Conservation (phyloP, 2,888 invertebrate species). For the Notocelia uddmanniana region DNA sequence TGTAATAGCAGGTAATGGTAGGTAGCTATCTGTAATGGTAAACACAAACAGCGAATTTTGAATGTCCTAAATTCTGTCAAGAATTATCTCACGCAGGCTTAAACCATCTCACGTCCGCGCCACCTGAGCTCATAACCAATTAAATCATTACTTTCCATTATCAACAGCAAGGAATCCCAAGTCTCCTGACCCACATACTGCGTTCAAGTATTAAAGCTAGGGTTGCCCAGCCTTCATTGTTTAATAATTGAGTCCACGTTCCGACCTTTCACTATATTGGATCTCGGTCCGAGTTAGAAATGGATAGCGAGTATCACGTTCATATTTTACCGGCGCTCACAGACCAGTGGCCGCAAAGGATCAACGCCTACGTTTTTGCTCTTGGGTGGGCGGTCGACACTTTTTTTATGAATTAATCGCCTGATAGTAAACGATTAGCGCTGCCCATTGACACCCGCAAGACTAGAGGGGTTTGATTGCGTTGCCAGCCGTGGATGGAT, state of each 20-base stretch:
- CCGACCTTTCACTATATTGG: slow-evolving; percentile 63
- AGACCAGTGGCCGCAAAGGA: no score
- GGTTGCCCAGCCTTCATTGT: slow-evolving; percentile 73
- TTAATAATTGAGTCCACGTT: slow-evolving; percentile 81
- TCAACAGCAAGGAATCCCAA: slow-evolving; percentile 29
- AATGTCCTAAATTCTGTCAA: background rate
- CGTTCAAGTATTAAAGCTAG: slow-evolving; percentile 81
- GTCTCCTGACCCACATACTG: slow-evolving; percentile 49
- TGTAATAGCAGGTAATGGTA: no score
- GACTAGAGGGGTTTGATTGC: no score
- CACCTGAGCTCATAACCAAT: slow-evolving; percentile 31
- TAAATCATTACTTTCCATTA: slow-evolving; percentile 35
- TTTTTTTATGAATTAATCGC: no score
- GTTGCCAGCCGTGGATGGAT: no score
- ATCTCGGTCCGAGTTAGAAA: slow-evolving; percentile 53
- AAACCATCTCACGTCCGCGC: background rate
- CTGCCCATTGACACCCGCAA: no score
- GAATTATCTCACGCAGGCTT: background rate
- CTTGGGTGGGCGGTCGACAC: no score
- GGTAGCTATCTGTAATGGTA: no score
- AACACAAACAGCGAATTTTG: no score
- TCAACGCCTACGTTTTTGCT: no score
- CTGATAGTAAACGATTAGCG: no score
- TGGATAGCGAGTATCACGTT: slow-evolving; percentile 33
- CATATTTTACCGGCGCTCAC: no score